Evolutionary conservation across 2,888 invertebrate species (phyloP).

Genomic region (Drosophila koepferae): DNA sequence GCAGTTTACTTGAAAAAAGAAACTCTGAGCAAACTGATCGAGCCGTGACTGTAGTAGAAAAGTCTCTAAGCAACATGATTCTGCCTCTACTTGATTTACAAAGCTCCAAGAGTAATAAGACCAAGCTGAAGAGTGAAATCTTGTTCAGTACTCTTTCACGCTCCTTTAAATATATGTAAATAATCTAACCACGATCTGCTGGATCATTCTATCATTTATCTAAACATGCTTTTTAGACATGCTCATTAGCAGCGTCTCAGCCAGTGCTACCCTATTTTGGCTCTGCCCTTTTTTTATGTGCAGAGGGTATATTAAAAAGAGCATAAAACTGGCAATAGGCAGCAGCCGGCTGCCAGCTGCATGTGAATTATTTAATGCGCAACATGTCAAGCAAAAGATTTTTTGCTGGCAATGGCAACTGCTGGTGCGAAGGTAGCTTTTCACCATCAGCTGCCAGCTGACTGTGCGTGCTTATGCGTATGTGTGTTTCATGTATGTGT

Average conservation of each 20-base stretch:
- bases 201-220: background rate
- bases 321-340: conserved; percentile 27
- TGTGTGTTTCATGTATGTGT: no score
- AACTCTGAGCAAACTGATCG: no score
- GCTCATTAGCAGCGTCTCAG: background rate
- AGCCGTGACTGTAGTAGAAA: no score
- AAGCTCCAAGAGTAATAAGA: no score
- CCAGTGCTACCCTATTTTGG: background rate
- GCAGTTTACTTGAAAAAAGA: no score
- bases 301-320: conserved; percentile 7
- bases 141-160: no score
- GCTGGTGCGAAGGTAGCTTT: background rate
- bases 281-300: background rate
- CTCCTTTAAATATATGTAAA: no score
- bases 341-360: conserved; percentile 29
- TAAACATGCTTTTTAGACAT: background rate
- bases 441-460: background rate
- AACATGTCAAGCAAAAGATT: conserved; percentile 50
- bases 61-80: no score
- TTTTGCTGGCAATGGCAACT: background rate
- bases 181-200: background rate
- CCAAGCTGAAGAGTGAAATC: no score
- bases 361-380: conserved; percentile 69
- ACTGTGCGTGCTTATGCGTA: no score
- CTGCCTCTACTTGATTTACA: no score